phyloP scores from a whole-genome alignment of 2,888 invertebrate species.

The Eristalis pertinax region DNA sequence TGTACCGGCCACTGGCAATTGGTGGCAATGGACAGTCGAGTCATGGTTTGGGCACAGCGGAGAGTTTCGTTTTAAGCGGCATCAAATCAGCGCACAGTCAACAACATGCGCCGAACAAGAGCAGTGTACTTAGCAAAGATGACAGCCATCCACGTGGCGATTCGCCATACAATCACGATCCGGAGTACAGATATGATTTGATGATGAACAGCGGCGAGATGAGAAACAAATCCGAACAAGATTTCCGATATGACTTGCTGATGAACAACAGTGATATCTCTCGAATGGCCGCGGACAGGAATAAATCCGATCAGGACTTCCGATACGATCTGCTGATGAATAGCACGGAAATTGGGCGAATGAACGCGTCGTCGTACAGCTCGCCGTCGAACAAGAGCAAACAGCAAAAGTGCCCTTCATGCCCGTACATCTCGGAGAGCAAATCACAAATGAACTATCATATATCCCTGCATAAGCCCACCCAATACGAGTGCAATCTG shows the following conservation, averaged over 20 bases:
- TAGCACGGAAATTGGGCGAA: conserved; percentile 80
- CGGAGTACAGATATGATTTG: conserved; percentile 9
- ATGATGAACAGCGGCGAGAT: not conserved
- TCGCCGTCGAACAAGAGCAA: conserved; percentile 81
- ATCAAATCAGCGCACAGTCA: conserved; percentile 69
- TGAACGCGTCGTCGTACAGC: conserved; percentile 62
- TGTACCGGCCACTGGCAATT: conserved; percentile 78
- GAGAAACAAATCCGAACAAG: not conserved
- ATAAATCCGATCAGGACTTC: conserved; percentile 18
- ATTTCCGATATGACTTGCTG: not conserved
- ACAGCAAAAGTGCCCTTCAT: conserved; percentile 89
- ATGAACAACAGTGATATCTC: not conserved
- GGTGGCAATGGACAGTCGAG: conserved; percentile 70
- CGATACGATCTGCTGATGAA: conserved; percentile 60
- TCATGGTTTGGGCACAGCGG: conserved; percentile 49
- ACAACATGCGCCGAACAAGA: conserved; percentile 67
- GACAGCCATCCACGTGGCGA: conserved; percentile 37
- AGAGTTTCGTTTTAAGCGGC: conserved; percentile 68
- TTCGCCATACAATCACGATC: conserved; percentile 7
- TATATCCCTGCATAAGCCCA: conserved; percentile 88
- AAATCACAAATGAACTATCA: conserved; percentile 93
- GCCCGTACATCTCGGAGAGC: conserved; percentile 93
- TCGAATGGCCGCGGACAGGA: not conserved
- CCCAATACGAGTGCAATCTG: conserved; percentile 87
- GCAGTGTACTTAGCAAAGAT: conserved; percentile 74